These are phyloP conservation scores for Plecturocebus donacophilus DNA, from an alignment of 2,113 vertebrate species.

Conservation along the genomic window DNA sequence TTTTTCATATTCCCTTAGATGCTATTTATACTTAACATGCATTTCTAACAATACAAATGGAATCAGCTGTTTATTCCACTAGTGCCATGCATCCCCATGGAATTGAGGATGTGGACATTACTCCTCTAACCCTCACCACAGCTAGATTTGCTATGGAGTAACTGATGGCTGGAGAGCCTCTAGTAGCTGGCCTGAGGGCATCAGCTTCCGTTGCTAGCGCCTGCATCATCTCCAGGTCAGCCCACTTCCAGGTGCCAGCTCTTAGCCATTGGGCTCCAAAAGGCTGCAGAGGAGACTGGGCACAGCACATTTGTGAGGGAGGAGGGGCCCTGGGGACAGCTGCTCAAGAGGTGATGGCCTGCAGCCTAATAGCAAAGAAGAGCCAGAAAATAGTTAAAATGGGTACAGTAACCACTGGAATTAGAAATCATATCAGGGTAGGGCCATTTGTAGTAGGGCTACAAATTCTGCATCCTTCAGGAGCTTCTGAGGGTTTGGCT, in stretches of 20 bases:
- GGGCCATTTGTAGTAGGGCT: not conserved
- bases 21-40: not conserved
- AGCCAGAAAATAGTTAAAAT: not conserved
- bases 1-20: not conserved
- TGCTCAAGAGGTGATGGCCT: not conserved
- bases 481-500: not conserved
- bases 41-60: not conserved
- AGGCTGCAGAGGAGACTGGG: not conserved
- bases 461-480: not conserved
- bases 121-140: not conserved
- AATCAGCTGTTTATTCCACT: not conserved
- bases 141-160: not conserved
- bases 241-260: not conserved
- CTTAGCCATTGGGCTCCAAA: not conserved
- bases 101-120: rapidly evolving
- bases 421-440: not conserved
- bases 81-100: rapidly evolving
- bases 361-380: not conserved
- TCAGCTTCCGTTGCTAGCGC: not conserved
- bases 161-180: not conserved
- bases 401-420: too few species aligned
- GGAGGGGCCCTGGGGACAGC: not conserved
- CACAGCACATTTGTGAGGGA: rapidly evolving
- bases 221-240: not conserved
- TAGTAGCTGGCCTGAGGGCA: too few species aligned